Percentiles rank a stretch among this genome's conserved stretches.
phyloP scores from a whole-genome alignment of 2,797 vertebrate species.

The Gymnothorax reevesii region DNA sequence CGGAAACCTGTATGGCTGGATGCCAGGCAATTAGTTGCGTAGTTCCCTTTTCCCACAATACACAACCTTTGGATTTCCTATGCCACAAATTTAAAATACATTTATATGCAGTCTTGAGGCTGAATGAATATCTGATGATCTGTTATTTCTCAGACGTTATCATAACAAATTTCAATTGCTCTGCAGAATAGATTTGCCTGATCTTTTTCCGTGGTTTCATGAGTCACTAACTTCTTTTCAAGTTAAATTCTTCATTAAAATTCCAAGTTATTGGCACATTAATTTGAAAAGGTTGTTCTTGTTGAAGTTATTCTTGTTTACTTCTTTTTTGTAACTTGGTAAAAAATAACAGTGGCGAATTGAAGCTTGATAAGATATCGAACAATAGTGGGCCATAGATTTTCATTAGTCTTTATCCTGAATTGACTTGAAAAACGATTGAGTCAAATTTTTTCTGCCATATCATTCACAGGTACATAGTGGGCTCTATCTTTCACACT shows the following conservation, averaged over 20 bases:
- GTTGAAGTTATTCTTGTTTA: background rate
- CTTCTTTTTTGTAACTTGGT: background rate
- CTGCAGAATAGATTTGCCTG: background rate
- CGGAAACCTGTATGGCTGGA: constrained; percentile 17
- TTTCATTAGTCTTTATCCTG: constrained; percentile 5
- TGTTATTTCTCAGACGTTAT: background rate
- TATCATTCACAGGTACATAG: background rate
- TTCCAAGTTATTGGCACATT: background rate
- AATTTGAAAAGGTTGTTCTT: background rate
- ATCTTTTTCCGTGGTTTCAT: background rate
- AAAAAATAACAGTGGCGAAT: background rate
- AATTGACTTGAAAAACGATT: background rate
- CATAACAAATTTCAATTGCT: background rate
- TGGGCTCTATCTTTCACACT: no score
- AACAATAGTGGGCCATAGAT: background rate
- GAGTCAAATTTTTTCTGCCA: background rate
- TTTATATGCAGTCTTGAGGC: background rate
- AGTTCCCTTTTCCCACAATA: background rate
- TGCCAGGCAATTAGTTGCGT: constrained; percentile 3
- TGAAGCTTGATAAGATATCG: background rate
- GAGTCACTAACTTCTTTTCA: background rate
- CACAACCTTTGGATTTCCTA: constrained; percentile 7
- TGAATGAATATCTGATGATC: background rate
- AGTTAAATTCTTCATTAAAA: background rate
- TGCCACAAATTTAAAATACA: background rate